Base-by-base conservation (phyloP, 37 sponge, comb jelly and placozoan genomes). In the Cladorhizidae sp. region DNA sequence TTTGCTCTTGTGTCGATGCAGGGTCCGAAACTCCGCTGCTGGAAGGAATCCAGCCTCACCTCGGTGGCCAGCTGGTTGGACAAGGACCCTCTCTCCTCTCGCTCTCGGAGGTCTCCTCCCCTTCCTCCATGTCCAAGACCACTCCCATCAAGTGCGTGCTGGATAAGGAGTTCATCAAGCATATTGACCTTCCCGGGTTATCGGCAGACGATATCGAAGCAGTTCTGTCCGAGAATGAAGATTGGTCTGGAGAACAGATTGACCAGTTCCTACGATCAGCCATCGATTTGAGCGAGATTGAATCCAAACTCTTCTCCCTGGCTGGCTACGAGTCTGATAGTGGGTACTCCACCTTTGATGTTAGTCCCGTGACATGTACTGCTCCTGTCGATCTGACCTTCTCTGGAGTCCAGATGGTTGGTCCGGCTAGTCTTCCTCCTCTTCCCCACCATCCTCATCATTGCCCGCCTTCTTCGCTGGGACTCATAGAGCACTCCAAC, bases 201-300 rank as follows among this genome's bases (percentile, higher is more conserved):
- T 71, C 73, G 12, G 73, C 59, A 15, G 83, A 88, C 2, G 83
- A 88, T 40, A 76, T 88, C 1, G 83, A 88, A n/a, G 72, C 83
- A 18, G 72, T 88, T 36, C 54, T 88, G 31, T 78, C 77, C 21
- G 73, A 88, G 55, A 80, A 76, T 56, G 38, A 74, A 11, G 58
- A 82, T 37, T 87, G 88, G 88, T 81, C 83, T 55, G 88, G 77
- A 21, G 88, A 83, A 31, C 88, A 88, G 37, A 52, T 81, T 36
- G 70, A 81, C 38, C 57, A 75, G 25, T 81, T 79, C 42, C 54
- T 86, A 11, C 74, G 49, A 23, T 73, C 73, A 64, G 80, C 87
- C 25, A 52, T 86, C 40, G 86, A 85, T 33, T 72, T 83, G 56
- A 77, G 84, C 35, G 72, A 78, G 59, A 77, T 72, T 36, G 88